A percentile compares a stretch with the other conserved stretches of the same genome.
Conservation (phyloP, 2,797 vertebrate species). For the Pipistrellus nathusii region DNA sequence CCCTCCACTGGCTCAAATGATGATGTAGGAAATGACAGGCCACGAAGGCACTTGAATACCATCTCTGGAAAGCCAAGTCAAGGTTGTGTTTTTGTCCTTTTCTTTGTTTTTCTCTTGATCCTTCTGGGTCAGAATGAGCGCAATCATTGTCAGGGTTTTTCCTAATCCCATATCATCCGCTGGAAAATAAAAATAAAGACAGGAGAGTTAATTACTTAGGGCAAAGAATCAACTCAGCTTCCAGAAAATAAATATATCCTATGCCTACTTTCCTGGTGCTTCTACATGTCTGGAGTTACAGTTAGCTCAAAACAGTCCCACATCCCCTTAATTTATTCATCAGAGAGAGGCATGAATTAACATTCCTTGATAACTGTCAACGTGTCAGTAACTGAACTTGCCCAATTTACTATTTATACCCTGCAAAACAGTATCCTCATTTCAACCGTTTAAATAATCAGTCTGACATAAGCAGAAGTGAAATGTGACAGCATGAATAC, state of each 20-base stretch:
- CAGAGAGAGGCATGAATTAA: neutral
- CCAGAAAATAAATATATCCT: neutral
- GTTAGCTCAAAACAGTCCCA: neutral
- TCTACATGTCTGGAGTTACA: neutral
- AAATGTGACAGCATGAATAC: neutral
- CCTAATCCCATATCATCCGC: constrained; percentile 99
- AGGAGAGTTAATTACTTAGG: neutral
- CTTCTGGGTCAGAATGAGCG: constrained; percentile 93
- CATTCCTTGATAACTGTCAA: neutral
- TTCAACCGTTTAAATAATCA: neutral
- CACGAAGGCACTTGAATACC: constrained; percentile 81
- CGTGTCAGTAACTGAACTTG: neutral
- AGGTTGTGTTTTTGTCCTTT: constrained; percentile 82
- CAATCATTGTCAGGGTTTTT: constrained; percentile 97
- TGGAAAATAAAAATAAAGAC: constrained; percentile 80
- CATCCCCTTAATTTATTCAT: neutral
- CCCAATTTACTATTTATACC: neutral
- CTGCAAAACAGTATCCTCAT: neutral
- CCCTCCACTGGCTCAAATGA: neutral
- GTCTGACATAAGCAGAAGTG: neutral
- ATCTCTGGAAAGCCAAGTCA: constrained; percentile 91
- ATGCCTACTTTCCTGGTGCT: neutral
- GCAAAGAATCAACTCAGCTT: neutral
- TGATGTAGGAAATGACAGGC: neutral
- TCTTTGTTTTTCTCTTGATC: constrained; percentile 84